phyloP scores from a whole-genome alignment of 2,888 invertebrate genomes.

The Ectobius pallidus region DNA sequence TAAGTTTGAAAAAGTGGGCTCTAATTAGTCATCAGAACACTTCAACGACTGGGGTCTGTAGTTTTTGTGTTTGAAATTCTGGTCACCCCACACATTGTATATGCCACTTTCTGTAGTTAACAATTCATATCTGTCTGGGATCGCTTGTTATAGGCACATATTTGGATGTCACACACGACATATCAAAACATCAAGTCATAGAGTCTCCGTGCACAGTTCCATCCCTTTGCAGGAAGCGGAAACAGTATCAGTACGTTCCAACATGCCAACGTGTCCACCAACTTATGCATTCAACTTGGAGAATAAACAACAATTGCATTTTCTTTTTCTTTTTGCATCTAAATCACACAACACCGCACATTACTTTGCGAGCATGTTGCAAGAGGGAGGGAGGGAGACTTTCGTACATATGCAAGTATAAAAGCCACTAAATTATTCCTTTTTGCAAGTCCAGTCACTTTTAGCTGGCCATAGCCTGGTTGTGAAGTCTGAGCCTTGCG shows the following conservation, averaged over 20 bases:
- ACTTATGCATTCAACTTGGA: not conserved
- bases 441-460: constrained; percentile 24
- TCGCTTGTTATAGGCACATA: no score
- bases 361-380: not conserved
- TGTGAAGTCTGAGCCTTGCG: constrained; percentile 31
- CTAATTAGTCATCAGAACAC: no score
- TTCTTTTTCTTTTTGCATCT: not conserved
- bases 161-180: no score
- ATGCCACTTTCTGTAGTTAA: no score
- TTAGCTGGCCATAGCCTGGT: constrained; percentile 1
- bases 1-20: no score
- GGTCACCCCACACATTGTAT: no score
- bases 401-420: not conserved
- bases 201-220: no score
- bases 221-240: not conserved
- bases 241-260: not conserved
- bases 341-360: not conserved
- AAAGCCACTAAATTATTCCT: constrained; percentile 23
- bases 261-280: not conserved
- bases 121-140: no score
- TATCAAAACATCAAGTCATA: no score
- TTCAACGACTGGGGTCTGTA: no score
- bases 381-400: no score
- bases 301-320: constrained; percentile 3
- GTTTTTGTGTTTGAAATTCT: no score